These are phyloP conservation scores for Ligdia adustata DNA, from an alignment of 2,888 invertebrate genomes.

Conservation along the genomic window DNA sequence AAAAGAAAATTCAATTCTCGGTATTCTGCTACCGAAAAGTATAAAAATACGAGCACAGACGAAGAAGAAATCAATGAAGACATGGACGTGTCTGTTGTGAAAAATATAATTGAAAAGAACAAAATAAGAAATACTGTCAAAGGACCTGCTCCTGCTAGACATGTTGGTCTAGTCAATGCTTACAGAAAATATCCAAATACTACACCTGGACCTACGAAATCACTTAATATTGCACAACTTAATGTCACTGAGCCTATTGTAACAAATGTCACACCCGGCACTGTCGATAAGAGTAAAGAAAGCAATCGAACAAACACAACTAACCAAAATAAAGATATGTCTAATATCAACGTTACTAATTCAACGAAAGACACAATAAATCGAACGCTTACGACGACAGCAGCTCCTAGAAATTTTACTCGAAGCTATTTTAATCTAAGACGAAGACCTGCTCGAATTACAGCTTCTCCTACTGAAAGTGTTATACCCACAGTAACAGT, in stretches of 20 bases:
- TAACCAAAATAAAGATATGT: slow-evolving; percentile 37
- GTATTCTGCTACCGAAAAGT: slow-evolving; percentile 77
- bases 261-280: slow-evolving; percentile 51
- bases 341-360: slow-evolving; percentile 43
- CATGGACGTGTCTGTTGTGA: slow-evolving; percentile 85
- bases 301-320: slow-evolving; percentile 45
- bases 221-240: slow-evolving; percentile 55
- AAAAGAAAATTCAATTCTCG: slow-evolving; percentile 75
- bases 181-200: slow-evolving; percentile 71
- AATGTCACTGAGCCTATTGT: slow-evolving; percentile 63
- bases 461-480: slow-evolving; percentile 59
- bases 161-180: slow-evolving; percentile 74
- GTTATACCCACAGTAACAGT: slow-evolving; percentile 40
- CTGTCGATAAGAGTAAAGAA: slow-evolving; percentile 51
- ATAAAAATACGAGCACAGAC: slow-evolving; percentile 74
- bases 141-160: slow-evolving; percentile 76
- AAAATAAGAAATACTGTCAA: slow-evolving; percentile 79
- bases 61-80: slow-evolving; percentile 84
- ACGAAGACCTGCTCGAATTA: slow-evolving; percentile 64
- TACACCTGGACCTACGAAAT: slow-evolving; percentile 57
- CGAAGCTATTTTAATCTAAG: slow-evolving; percentile 67
- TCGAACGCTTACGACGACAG: slow-evolving; percentile 51
- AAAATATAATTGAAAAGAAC: slow-evolving; percentile 80
- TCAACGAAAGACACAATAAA: slow-evolving; percentile 44
- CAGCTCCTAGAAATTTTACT: slow-evolving; percentile 63